Conservation (phyloP, 2,888 invertebrate species). For the Stenodema calcarata region DNA sequence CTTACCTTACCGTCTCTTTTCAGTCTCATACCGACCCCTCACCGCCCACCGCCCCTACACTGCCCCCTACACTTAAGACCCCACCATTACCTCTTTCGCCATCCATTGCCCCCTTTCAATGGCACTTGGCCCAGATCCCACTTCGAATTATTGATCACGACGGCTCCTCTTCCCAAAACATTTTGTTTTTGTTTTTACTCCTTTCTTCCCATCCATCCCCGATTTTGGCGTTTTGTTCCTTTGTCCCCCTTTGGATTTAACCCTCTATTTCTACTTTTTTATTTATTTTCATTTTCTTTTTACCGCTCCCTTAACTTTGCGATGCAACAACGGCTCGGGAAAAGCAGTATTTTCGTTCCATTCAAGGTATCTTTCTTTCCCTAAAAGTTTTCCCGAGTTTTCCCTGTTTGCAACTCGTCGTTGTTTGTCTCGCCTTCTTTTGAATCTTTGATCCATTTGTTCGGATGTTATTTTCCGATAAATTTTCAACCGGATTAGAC, state of each 20-base stretch:
- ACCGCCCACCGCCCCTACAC: too few species aligned
- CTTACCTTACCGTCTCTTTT: too few species aligned
- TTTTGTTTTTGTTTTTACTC: not conserved
- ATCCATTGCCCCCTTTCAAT: not conserved
- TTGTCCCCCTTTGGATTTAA: not conserved
- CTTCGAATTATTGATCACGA: constrained; percentile 8
- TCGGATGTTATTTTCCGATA: not conserved
- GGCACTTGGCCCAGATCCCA: constrained; percentile 20
- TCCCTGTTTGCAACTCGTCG: not conserved
- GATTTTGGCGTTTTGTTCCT: not conserved
- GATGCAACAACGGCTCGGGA: not conserved
- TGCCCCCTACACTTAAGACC: too few species aligned
- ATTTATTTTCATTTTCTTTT: not conserved
- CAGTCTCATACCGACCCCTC: too few species aligned
- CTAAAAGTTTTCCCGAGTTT: not conserved
- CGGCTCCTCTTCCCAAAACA: not conserved
- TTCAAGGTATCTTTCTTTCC: not conserved
- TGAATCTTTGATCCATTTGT: not conserved
- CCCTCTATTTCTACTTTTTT: too few species aligned
- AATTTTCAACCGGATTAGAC: not conserved
- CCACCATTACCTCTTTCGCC: not conserved
- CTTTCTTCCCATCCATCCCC: not conserved
- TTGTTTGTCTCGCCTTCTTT: not conserved
- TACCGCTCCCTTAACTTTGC: not conserved
- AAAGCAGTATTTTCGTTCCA: not conserved